phyloP scores from a whole-genome alignment of 2,888 invertebrate species.

The Oscheius sp. region DNA sequence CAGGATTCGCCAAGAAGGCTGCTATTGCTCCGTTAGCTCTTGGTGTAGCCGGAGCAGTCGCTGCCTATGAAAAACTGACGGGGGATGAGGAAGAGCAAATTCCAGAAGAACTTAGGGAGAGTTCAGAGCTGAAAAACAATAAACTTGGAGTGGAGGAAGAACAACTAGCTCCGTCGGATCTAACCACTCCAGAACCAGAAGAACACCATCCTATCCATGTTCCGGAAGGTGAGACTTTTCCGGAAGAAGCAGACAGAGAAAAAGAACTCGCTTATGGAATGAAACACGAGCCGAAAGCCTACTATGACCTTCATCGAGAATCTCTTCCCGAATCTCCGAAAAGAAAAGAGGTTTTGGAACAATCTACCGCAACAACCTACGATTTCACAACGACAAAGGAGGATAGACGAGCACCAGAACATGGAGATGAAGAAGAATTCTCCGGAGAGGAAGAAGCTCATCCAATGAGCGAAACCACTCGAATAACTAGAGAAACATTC shows the following conservation, averaged over 20 bases:
- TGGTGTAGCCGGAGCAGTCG: background rate
- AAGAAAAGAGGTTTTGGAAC: constrained; percentile 1
- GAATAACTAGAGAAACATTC: constrained; percentile 28
- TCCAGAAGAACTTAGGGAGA: background rate
- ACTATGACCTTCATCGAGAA: too few species aligned
- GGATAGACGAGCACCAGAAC: background rate
- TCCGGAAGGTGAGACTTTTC: background rate
- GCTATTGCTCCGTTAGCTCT: constrained; percentile 45
- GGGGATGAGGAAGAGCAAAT: background rate
- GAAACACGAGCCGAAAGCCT: background rate
- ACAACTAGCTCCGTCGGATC: constrained; percentile 4
- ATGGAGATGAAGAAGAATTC: background rate
- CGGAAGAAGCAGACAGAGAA: background rate
- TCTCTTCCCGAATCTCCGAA: background rate
- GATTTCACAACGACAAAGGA: constrained; percentile 6
- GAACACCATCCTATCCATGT: background rate
- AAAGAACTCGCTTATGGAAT: background rate
- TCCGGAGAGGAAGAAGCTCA: background rate
- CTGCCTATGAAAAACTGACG: constrained; percentile 42
- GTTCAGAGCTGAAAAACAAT: too few species aligned
- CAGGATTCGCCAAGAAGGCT: background rate
- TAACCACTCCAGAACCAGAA: background rate
- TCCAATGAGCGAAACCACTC: constrained; percentile 28
- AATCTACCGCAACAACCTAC: constrained; percentile 1
- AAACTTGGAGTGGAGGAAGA: background rate